A percentile compares a stretch with the other conserved stretches of the same genome.
phyloP scores from a whole-genome alignment of 2,888 invertebrate species.

The Gerris lacustris region DNA sequence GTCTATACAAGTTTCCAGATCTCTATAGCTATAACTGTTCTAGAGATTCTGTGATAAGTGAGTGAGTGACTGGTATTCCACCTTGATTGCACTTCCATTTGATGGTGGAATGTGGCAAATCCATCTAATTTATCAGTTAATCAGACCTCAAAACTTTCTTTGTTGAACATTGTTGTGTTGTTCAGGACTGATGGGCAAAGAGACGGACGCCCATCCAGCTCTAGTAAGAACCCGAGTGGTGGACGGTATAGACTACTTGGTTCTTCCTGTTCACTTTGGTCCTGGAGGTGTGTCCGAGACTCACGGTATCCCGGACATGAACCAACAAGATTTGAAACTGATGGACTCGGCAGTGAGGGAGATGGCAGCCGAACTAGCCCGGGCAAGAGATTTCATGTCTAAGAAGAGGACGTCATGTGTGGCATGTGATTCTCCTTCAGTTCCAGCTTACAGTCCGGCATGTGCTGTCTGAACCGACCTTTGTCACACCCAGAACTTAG shows the following conservation, averaged over 20 bases:
- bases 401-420: not conserved
- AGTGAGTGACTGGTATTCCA: too few relatives aligned
- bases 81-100: too few relatives aligned
- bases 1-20: too few relatives aligned
- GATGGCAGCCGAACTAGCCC: conserved; percentile 11
- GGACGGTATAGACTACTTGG: conserved; percentile 17
- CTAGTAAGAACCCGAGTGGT: conserved; percentile 11
- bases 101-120: too few relatives aligned
- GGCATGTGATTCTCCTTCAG: not conserved
- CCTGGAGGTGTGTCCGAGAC: conserved; percentile 13
- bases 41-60: too few relatives aligned
- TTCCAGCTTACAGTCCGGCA: not conserved
- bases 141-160: too few relatives aligned
- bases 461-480: too few relatives aligned
- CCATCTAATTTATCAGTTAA: too few relatives aligned
- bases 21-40: too few relatives aligned
- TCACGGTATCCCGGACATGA: conserved; percentile 15
- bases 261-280: conserved; percentile 20
- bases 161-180: too few relatives aligned
- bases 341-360: conserved; percentile 14
- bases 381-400: not conserved
- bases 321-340: conserved; percentile 15
- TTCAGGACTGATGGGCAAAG: conserved; percentile 9
- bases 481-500: too few relatives aligned
- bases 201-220: not conserved